Conservation (phyloP, 2,113 vertebrate species). For the Machaerirhynchus nigripectus region DNA sequence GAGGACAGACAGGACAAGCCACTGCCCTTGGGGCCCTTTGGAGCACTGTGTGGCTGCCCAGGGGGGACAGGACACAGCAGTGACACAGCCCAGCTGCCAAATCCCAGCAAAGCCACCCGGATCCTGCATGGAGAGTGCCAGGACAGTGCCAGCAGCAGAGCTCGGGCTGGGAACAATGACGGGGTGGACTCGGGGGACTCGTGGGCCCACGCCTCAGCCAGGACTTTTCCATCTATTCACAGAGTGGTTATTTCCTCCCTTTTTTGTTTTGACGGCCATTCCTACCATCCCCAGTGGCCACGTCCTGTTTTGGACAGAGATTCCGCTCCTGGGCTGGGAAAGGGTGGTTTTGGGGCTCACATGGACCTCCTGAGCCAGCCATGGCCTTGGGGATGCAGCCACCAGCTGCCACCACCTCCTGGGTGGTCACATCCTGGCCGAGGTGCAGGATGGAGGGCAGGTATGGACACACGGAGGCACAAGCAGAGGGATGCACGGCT, state of each 20-base stretch:
- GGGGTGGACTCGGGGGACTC: neutral
- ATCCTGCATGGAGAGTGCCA: accelerated
- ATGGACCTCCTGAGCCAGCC: neutral
- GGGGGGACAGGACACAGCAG: neutral
- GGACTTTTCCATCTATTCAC: neutral
- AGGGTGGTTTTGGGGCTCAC: neutral
- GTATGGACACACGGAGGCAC: accelerated
- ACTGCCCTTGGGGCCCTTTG: neutral
- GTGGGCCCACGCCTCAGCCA: accelerated
- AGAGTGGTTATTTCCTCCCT: neutral
- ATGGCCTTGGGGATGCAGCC: accelerated
- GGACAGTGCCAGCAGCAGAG: accelerated
- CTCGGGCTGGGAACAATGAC: neutral
- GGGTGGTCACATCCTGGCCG: accelerated
- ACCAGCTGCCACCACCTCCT: neutral
- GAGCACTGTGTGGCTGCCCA: accelerated
- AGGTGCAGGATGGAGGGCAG: accelerated
- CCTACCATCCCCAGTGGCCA: neutral
- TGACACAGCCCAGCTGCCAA: neutral
- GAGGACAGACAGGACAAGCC: neutral
- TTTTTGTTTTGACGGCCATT: neutral
- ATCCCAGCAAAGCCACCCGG: neutral
- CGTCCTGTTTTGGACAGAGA: accelerated
- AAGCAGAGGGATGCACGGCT: neutral
- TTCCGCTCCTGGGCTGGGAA: neutral